Conservation (phyloP, 92 coral and sea anemone species). For the Desmophyllum pertusum region DNA sequence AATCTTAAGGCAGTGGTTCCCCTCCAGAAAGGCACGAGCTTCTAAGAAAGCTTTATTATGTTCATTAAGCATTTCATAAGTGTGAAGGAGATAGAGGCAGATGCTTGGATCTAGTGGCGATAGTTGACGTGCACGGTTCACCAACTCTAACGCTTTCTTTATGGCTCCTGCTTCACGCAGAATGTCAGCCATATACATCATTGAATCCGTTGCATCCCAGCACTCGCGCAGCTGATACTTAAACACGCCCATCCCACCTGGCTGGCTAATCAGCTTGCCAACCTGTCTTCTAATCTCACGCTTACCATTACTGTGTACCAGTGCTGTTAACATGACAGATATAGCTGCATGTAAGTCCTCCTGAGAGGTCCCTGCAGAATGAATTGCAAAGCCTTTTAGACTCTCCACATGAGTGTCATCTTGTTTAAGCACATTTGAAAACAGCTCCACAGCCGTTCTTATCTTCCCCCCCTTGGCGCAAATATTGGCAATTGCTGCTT, state of each 20-base stretch:
- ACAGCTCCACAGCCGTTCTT: slow-evolving; percentile 22
- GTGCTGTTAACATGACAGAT: slow-evolving; percentile 33
- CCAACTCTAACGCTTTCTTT: slow-evolving; percentile 29
- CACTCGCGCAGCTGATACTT: slow-evolving; percentile 36
- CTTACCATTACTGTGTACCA: slow-evolving; percentile 32
- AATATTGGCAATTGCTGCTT: slow-evolving; percentile 37
- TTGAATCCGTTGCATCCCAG: slow-evolving; percentile 46
- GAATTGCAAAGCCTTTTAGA: slow-evolving; percentile 42
- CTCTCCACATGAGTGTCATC: slow-evolving; percentile 38
- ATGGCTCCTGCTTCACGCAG: slow-evolving; percentile 57
- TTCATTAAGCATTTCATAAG: slow-evolving; percentile 51
- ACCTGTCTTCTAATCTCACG: slow-evolving; percentile 33
- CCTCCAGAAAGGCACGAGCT: slow-evolving; percentile 18
- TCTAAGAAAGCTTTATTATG: slow-evolving; percentile 45
- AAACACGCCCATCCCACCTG: slow-evolving; percentile 51
- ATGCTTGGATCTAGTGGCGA: slow-evolving; percentile 45
- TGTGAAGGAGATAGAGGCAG: slow-evolving; percentile 53
- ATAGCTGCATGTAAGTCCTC: slow-evolving; percentile 50
- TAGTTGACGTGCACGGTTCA: slow-evolving; percentile 38
- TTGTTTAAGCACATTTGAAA: slow-evolving; percentile 40
- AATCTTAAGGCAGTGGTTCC: not conserved
- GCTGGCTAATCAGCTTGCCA: slow-evolving; percentile 29
- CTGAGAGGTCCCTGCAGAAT: slow-evolving; percentile 40
- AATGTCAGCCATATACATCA: slow-evolving; percentile 52
- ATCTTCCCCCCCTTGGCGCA: slow-evolving; percentile 42